A percentile compares a stretch with the other conserved stretches of the same genome.
These are phyloP conservation scores for Apamea anceps DNA, from an alignment of 2,888 invertebrate species.

Conservation along the genomic window DNA sequence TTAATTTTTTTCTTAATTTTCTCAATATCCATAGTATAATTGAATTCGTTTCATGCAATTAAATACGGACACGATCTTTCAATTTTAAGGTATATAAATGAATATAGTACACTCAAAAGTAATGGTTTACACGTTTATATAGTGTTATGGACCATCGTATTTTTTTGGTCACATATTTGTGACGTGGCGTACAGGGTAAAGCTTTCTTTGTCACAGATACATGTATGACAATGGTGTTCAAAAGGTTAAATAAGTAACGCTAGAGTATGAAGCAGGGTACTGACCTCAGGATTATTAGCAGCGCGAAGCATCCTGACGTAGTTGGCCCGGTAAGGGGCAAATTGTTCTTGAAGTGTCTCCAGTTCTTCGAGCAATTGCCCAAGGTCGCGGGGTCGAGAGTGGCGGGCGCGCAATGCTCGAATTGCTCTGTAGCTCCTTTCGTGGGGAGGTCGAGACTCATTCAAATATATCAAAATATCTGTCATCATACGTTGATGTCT, in stretches of 20 bases:
- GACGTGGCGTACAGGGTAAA: background rate
- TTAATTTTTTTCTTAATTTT: background rate
- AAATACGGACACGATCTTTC: background rate
- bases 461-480: conserved; percentile 30
- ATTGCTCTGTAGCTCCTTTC: conserved; percentile 69
- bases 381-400: conserved; percentile 77
- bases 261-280: conserved; percentile 22
- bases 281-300: conserved; percentile 69
- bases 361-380: conserved; percentile 77
- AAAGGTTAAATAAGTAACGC: background rate
- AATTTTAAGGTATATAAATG: background rate
- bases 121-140: background rate
- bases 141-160: background rate
- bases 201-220: background rate
- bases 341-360: conserved; percentile 75
- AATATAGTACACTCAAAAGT: too few relatives aligned
- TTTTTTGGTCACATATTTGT: background rate
- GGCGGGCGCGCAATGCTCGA: conserved; percentile 70
- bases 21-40: background rate
- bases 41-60: background rate
- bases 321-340: conserved; percentile 73
- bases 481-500: conserved; percentile 28
- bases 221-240: background rate
- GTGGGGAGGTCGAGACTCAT: conserved; percentile 26
- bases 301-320: conserved; percentile 74